These are phyloP conservation scores for Callorhinus ursinus DNA, from an alignment of 2,113 vertebrate genomes.

Conservation along the genomic window DNA sequence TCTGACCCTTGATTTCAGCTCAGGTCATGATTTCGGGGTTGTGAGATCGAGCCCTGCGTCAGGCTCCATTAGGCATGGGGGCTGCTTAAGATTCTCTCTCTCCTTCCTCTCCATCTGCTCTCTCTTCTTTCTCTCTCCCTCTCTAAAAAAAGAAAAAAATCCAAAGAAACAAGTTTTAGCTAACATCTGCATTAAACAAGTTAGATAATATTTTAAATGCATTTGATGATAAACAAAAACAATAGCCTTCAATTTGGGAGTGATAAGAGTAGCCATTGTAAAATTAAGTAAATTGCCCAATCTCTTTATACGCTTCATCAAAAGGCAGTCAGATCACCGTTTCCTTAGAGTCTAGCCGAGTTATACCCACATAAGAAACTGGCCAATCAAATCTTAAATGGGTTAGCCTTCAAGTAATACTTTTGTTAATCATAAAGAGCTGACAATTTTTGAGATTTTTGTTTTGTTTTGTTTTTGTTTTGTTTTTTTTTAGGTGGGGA, in stretches of 20 bases:
- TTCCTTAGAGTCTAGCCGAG: background rate
- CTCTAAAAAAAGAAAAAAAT: background rate
- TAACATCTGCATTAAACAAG: background rate
- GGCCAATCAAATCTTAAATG: background rate
- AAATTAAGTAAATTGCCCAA: background rate
- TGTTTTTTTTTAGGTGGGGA: background rate
- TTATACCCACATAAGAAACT: background rate
- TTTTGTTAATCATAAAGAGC: constrained; percentile 26
- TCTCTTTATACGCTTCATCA: background rate
- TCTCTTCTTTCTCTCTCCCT: too few relatives aligned
- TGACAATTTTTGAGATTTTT: background rate
- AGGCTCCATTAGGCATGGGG: background rate
- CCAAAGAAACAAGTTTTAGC: background rate
- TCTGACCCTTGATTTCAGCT: background rate
- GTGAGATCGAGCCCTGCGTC: background rate
- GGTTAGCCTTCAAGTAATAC: background rate
- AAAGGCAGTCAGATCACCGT: background rate
- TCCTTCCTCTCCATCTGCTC: background rate
- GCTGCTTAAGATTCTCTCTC: background rate
- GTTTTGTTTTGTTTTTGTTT: background rate
- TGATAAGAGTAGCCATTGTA: background rate
- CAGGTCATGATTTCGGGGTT: background rate
- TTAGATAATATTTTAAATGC: constrained; percentile 7
- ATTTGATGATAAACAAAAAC: background rate
- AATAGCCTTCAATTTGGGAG: background rate